Percentiles rank a stretch among this genome's conserved stretches.
phyloP scores from a whole-genome alignment of 2,113 vertebrate species.

The Prolemur simus region DNA sequence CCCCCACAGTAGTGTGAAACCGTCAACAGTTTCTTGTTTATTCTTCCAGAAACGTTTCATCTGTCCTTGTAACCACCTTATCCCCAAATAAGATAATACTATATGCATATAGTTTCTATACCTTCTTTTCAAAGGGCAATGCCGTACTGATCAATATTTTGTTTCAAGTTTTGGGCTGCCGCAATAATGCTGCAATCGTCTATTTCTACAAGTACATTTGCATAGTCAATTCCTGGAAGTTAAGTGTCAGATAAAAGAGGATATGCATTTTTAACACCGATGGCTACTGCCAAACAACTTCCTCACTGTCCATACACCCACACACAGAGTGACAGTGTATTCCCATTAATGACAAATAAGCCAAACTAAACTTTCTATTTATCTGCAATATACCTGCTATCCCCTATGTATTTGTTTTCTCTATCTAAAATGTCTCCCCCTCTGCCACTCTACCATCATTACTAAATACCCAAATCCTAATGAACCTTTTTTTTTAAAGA shows the following conservation, averaged over 20 bases:
- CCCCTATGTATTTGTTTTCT: not conserved
- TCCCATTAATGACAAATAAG: not conserved
- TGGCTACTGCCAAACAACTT: not conserved
- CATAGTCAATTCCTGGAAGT: not conserved
- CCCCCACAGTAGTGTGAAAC: not conserved
- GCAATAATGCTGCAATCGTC: not conserved
- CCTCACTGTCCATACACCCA: not conserved
- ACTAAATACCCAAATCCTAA: not conserved
- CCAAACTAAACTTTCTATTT: not conserved
- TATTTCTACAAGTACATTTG: not conserved
- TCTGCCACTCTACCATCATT: not conserved
- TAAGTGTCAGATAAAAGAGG: not conserved
- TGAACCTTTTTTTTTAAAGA: not conserved
- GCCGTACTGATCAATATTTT: not conserved
- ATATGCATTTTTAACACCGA: not conserved
- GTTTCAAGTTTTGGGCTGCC: not conserved
- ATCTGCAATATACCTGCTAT: not conserved
- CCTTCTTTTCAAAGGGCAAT: not conserved
- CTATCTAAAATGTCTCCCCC: not conserved
- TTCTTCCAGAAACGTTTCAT: constrained; percentile 17
- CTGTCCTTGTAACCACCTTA: not conserved
- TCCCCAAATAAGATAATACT: not conserved
- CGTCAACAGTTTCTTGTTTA: not conserved
- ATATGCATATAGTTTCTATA: not conserved
- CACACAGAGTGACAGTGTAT: not conserved